phyloP scores from a whole-genome alignment of 1,140 invertebrate genomes.

The Zaprionus davidi region DNA sequence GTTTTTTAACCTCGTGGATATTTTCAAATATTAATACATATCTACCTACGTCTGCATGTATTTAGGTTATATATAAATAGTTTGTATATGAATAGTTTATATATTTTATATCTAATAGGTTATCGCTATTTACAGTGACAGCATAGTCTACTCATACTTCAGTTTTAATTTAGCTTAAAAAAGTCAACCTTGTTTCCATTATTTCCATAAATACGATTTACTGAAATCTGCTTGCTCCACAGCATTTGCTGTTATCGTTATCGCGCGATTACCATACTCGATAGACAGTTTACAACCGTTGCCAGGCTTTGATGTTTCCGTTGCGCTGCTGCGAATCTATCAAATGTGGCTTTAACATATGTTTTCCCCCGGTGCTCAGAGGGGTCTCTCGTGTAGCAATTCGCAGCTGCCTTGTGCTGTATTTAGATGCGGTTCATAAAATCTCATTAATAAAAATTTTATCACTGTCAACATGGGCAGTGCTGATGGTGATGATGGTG shows the following conservation, averaged over 20 bases:
- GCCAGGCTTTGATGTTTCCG: conserved; percentile 68
- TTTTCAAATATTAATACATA: too few relatives aligned
- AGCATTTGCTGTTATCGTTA: conserved; percentile 46
- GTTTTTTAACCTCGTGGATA: too few relatives aligned
- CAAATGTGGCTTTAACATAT: conserved; percentile 44
- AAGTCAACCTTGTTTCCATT: background rate
- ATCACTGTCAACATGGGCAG: conserved; percentile 43
- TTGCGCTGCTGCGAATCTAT: conserved; percentile 53
- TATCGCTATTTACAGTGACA: too few relatives aligned
- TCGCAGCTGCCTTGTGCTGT: conserved; percentile 40
- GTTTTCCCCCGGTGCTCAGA: conserved; percentile 31
- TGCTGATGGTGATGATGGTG: background rate
- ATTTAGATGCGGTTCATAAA: conserved; percentile 57
- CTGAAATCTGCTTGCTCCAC: background rate
- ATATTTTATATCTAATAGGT: too few relatives aligned
- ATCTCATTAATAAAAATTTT: conserved; percentile 69
- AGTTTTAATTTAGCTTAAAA: background rate
- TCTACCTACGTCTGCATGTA: too few relatives aligned
- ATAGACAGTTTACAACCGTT: conserved; percentile 66
- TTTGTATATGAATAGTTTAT: too few relatives aligned
- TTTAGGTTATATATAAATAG: too few relatives aligned
- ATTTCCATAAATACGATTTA: background rate
- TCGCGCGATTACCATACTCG: conserved; percentile 59
- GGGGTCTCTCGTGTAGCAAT: conserved; percentile 19
- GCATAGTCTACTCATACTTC: too few relatives aligned